A percentile compares a stretch with the other conserved stretches of the same genome.
These are phyloP conservation scores for Diglossa cyanea DNA, from an alignment of 2,797 vertebrate species.

Conservation along the genomic window DNA sequence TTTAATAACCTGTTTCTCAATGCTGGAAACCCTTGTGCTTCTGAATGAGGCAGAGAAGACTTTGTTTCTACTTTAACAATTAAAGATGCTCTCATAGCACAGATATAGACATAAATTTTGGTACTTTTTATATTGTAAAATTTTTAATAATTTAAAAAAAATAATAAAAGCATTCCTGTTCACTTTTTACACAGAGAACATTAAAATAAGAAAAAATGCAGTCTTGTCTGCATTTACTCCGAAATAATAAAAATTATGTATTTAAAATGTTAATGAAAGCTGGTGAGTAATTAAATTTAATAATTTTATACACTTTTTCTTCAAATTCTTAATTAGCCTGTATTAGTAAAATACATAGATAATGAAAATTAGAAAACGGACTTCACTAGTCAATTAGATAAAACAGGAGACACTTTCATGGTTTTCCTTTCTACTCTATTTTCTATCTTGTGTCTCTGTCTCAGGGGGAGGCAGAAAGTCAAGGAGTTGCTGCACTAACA, in stretches of 20 bases:
- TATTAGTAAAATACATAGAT: not conserved
- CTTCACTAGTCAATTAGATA: not conserved
- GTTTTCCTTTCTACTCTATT: not conserved
- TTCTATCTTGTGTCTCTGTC: not conserved
- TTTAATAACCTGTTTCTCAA: not conserved
- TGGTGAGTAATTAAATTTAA: not conserved
- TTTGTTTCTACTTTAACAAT: conserved; percentile 30
- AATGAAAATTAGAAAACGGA: not conserved
- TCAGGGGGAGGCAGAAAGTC: not conserved
- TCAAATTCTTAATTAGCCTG: not conserved
- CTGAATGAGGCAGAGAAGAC: not conserved
- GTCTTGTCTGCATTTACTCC: not conserved
- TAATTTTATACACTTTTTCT: not conserved
- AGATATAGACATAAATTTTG: conserved; percentile 15
- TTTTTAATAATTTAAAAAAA: not conserved
- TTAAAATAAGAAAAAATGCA: not conserved
- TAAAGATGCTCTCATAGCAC: not conserved
- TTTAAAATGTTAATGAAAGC: not conserved
- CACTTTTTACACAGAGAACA: not conserved
- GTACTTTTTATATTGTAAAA: not conserved
- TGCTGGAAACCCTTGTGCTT: not conserved
- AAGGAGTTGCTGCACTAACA: not conserved
- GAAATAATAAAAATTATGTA: not conserved
- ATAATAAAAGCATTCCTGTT: not conserved
- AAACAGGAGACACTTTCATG: not conserved